Evolutionary conservation across 2,113 vertebrate species (phyloP).

Genomic region (Vulpes vulpes): DNA sequence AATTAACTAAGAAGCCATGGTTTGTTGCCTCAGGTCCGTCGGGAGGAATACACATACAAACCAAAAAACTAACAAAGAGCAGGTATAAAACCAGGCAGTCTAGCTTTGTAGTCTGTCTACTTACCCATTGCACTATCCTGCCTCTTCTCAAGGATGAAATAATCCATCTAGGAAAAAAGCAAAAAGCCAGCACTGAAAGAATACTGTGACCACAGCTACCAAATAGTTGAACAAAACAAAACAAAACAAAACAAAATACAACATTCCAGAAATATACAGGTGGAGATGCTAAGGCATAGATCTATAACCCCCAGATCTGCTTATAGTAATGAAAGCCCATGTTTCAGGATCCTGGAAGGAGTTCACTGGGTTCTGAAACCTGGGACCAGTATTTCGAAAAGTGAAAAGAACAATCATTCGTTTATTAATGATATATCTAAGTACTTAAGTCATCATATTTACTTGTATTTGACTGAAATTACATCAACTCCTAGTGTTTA

Average conservation of each 20-base stretch:
- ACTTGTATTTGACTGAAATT: neutral
- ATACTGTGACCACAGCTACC: neutral
- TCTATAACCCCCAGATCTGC: neutral
- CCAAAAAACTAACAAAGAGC: neutral
- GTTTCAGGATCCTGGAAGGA: neutral
- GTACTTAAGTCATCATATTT: neutral
- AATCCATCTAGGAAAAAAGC: neutral
- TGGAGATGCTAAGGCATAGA: neutral
- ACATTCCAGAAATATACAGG: neutral
- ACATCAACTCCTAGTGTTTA: neutral
- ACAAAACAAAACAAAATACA: neutral
- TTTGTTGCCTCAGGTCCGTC: neutral
- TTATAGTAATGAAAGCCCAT: neutral
- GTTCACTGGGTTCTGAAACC: neutral
- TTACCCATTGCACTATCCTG: neutral
- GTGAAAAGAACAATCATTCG: neutral
- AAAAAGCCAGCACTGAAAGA: neutral
- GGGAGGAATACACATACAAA: neutral
- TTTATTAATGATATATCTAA: neutral
- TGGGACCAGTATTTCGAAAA: neutral
- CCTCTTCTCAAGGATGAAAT: neutral
- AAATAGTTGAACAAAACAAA: neutral
- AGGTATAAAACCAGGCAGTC: neutral
- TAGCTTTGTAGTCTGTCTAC: neutral
- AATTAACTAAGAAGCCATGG: neutral